A percentile compares a stretch with the other conserved stretches of the same genome.
phyloP scores from a whole-genome alignment of 2,888 invertebrate genomes.

The Dynastes grantii region DNA sequence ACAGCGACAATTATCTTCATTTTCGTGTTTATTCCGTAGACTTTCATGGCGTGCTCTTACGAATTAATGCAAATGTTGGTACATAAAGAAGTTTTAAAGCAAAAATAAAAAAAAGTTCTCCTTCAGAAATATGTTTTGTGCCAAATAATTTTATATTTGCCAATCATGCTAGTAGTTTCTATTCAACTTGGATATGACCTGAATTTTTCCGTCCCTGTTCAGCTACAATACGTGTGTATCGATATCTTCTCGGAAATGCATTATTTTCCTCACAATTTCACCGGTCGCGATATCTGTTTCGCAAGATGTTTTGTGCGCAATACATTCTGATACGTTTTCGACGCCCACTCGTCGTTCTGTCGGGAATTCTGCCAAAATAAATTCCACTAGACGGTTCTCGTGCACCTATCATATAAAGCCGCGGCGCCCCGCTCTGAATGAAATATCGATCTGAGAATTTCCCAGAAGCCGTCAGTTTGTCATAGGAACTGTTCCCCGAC shows the following conservation, averaged over 20 bases:
- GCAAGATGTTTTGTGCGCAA: constrained; percentile 1
- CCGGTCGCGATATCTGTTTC: not conserved
- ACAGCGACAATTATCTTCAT: too few relatives aligned
- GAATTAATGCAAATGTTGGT: too few relatives aligned
- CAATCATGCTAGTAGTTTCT: not conserved
- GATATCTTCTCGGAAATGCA: constrained; percentile 3
- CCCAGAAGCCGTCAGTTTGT: constrained; percentile 8
- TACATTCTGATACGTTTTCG: constrained; percentile 6
- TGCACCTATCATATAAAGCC: constrained; percentile 13
- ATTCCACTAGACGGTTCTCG: constrained; percentile 14
- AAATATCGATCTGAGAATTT: constrained; percentile 20
- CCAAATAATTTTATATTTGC: not conserved
- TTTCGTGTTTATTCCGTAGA: too few relatives aligned
- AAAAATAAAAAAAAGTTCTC: too few relatives aligned
- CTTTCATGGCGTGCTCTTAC: too few relatives aligned
- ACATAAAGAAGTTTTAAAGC: too few relatives aligned
- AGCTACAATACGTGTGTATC: not conserved
- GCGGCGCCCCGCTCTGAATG: constrained; percentile 2
- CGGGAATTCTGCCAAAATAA: constrained; percentile 25
- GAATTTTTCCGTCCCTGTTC: not conserved
- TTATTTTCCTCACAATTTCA: not conserved
- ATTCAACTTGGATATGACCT: not conserved
- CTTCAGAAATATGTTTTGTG: too few relatives aligned
- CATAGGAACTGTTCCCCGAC: too few relatives aligned
- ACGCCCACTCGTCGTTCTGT: constrained; percentile 10